Evolutionary conservation across 2,797 vertebrate species (phyloP).

Genomic region (Oceanodroma leucorhoa): DNA sequence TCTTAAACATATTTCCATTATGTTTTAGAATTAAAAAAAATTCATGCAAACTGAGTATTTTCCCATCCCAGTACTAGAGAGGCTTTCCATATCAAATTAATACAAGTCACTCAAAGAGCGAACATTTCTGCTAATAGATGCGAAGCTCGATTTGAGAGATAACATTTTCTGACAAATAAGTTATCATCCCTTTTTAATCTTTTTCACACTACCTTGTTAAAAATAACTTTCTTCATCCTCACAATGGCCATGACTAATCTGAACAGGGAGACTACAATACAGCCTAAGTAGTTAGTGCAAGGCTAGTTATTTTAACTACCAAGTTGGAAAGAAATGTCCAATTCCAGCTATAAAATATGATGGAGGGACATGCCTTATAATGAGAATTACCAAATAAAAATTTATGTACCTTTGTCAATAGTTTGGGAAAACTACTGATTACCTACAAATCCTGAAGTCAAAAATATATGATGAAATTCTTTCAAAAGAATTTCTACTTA

Average conservation of each 20-base stretch:
- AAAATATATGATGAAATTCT: neutral
- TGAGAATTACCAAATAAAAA: neutral
- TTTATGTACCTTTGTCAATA: neutral
- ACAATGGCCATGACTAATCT: neutral
- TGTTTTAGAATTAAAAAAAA: neutral
- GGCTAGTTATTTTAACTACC: neutral
- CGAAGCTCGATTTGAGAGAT: neutral
- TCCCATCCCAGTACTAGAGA: neutral
- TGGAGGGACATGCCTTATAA: neutral
- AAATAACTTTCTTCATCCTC: neutral
- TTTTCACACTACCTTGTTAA: neutral
- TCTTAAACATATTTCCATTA: neutral
- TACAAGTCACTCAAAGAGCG: neutral
- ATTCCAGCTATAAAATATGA: neutral
- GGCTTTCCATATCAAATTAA: neutral
- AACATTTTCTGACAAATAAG: neutral
- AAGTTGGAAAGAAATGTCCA: neutral
- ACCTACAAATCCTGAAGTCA: neutral
- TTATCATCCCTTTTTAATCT: neutral
- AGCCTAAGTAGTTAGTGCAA: neutral
- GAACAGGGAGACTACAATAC: neutral
- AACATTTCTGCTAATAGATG: neutral
- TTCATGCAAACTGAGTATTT: neutral
- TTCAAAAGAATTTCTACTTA: neutral
- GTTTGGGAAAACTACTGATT: neutral